These are phyloP conservation scores for Eonycteris spelaea DNA, from an alignment of 2,113 vertebrate species.

Conservation along the genomic window DNA sequence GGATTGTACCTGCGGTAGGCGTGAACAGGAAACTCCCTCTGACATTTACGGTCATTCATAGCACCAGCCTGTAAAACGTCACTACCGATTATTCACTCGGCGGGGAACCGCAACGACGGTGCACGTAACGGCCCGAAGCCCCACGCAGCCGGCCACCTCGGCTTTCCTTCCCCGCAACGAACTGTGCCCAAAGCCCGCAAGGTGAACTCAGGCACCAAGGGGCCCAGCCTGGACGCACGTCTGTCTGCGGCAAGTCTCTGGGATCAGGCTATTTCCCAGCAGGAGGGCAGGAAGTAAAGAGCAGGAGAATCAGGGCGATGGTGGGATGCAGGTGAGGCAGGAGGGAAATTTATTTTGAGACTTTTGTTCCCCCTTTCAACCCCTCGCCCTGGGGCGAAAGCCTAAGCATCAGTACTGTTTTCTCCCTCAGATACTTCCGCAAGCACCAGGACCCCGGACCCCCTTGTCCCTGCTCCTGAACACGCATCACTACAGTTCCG, in stretches of 20 bases:
- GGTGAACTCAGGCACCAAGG: neutral
- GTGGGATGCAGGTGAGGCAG: too few relatives aligned
- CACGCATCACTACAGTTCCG: fast-evolving
- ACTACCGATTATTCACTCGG: neutral
- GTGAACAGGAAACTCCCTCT: neutral
- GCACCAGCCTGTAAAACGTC: neutral
- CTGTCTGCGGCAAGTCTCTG: neutral
- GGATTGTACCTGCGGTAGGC: neutral
- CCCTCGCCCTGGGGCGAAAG: neutral
- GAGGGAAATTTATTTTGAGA: neutral
- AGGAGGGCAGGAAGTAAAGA: neutral
- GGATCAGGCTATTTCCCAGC: neutral
- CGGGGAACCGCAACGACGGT: neutral
- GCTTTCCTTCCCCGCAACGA: neutral
- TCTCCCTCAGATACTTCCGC: neutral
- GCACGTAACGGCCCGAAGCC: neutral
- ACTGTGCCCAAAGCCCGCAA: neutral
- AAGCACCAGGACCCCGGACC: fast-evolving
- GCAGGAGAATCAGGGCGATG: neutral
- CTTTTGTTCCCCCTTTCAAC: neutral
- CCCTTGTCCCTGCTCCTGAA: neutral
- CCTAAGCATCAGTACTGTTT: neutral
- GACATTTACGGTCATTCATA: neutral
- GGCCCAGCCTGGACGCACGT: neutral
- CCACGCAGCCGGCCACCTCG: neutral